These are phyloP conservation scores for Pseudochirops cupreus DNA, from an alignment of 2,797 vertebrate species.

Conservation along the genomic window DNA sequence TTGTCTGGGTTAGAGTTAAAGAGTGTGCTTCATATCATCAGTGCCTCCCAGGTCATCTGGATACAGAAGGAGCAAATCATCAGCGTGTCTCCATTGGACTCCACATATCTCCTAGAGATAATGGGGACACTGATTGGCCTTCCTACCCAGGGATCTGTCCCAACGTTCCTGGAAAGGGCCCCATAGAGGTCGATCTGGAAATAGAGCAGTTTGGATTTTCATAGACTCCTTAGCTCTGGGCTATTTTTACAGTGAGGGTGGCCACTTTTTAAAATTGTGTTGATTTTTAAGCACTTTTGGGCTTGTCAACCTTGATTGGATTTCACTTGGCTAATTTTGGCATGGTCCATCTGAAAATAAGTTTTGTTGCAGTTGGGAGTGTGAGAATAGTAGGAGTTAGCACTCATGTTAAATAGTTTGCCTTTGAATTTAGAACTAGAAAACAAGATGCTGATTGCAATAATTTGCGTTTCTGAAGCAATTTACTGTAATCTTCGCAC, in stretches of 20 bases:
- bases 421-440: conserved; percentile 88
- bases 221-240: conserved; percentile 46
- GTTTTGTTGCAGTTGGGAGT: conserved; percentile 79
- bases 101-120: background rate
- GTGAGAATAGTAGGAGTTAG: conserved; percentile 81
- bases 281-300: conserved; percentile 69
- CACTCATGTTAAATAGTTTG: conserved; percentile 83
- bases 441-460: conserved; percentile 89
- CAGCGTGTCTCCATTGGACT: background rate
- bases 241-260: conserved; percentile 40
- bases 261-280: conserved; percentile 67
- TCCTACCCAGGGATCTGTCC: background rate
- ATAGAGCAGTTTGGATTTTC: conserved; percentile 66
- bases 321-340: conserved; percentile 78
- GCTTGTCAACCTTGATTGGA: conserved; percentile 58
- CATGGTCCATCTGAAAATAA: conserved; percentile 83
- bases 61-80: background rate
- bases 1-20: conserved; percentile 27
- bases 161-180: background rate
- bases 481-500: conserved; percentile 87
- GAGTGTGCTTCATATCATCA: conserved; percentile 10
- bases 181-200: conserved; percentile 47
- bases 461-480: conserved; percentile 86
- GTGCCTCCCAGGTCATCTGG: background rate
- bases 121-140: conserved; percentile 33